phyloP scores from a whole-genome alignment of 2,888 invertebrate genomes.

The Eubasilissa splendida region DNA sequence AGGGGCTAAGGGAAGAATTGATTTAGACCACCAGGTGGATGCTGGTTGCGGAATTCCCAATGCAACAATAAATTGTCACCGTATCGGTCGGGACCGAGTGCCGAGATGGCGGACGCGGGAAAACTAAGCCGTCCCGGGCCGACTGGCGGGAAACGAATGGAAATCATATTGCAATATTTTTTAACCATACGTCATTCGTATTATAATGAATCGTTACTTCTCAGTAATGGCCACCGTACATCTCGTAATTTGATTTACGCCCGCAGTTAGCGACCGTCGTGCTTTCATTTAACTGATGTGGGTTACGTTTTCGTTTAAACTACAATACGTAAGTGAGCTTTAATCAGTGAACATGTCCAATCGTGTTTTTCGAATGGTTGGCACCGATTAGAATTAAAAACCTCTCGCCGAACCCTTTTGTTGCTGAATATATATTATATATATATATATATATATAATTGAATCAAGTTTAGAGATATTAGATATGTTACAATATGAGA shows the following conservation, averaged over 20 bases:
- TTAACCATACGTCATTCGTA: background rate
- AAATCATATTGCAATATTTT: constrained; percentile 14
- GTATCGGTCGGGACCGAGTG: constrained; percentile 19
- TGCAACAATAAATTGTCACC: constrained; percentile 50
- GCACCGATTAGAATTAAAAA: no score
- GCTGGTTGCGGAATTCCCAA: constrained; percentile 33
- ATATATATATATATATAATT: no score
- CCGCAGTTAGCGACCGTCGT: constrained; percentile 23
- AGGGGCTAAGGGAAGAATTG: constrained; percentile 43
- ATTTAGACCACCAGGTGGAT: constrained; percentile 36
- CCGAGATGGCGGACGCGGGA: constrained; percentile 4
- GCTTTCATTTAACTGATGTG: background rate
- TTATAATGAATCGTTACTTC: constrained; percentile 24
- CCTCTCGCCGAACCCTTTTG: no score
- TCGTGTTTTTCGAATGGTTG: no score
- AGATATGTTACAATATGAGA: no score
- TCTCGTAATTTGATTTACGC: constrained; percentile 26
- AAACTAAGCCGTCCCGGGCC: background rate
- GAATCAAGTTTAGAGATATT: no score
- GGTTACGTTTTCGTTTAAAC: background rate
- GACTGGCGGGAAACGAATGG: constrained; percentile 22
- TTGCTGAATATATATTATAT: no score
- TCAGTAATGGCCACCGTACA: constrained; percentile 15
- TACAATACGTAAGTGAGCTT: no score
- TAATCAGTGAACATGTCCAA: no score